Evolutionary conservation across 1,140 invertebrate species (phyloP).

Genomic region (Bicyclus anynana): DNA sequence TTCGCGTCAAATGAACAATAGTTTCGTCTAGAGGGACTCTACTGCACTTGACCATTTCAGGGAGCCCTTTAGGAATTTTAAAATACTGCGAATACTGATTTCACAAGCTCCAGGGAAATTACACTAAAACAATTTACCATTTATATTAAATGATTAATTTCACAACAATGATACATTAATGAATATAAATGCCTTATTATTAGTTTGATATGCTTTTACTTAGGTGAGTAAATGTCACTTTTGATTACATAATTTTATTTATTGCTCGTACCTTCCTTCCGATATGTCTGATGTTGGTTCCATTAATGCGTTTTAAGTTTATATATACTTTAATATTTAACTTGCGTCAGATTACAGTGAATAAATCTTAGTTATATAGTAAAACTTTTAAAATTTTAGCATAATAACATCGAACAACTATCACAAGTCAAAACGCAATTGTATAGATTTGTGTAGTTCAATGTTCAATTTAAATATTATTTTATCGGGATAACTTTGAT

Average conservation of each 20-base stretch:
- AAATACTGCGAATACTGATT: constrained; percentile 4
- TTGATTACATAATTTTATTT: constrained; percentile 24
- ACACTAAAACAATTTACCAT: constrained; percentile 42
- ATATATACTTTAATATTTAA: constrained; percentile 23
- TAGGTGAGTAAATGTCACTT: constrained; percentile 31
- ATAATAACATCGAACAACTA: not conserved
- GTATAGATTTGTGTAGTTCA: not conserved
- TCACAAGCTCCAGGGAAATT: constrained; percentile 16
- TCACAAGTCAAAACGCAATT: constrained; percentile 8
- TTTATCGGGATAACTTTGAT: too few species aligned
- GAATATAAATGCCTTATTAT: constrained; percentile 35
- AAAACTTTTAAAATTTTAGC: constrained; percentile 5
- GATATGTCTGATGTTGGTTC: constrained; percentile 63
- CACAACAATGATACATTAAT: constrained; percentile 16
- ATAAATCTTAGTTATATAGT: constrained; percentile 12
- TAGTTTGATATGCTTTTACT: constrained; percentile 60
- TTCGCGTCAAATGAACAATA: too few species aligned
- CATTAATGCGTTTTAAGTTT: constrained; percentile 19
- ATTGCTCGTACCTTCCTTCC: constrained; percentile 27
- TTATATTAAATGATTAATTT: constrained; percentile 28
- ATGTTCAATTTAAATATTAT: not conserved
- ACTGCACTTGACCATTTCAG: too few species aligned
- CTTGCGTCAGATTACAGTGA: constrained; percentile 24
- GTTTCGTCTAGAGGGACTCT: too few species aligned
- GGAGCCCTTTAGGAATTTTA: not conserved